A percentile compares a stretch with the other conserved stretches of the same genome.
Evolutionary conservation across 2,113 vertebrate species (phyloP).

Genomic region (Barnardius zonarius): DNA sequence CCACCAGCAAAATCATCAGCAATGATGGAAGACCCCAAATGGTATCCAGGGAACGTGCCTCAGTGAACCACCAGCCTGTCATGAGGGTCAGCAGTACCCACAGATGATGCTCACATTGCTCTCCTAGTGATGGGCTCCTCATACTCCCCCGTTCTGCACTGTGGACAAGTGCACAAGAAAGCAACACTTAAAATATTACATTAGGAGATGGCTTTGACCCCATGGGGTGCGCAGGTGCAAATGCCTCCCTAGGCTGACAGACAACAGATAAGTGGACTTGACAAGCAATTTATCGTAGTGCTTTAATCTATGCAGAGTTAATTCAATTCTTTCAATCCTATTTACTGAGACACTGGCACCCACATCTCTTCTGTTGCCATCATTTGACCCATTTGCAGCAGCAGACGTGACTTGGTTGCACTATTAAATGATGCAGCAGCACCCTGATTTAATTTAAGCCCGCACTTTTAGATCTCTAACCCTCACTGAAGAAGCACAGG

Average conservation of each 20-base stretch:
- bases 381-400: neutral
- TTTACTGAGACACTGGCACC: neutral
- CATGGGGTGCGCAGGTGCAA: neutral
- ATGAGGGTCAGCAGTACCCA: neutral
- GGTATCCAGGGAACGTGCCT: rapidly evolving
- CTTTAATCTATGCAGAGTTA: constrained; percentile 21
- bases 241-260: neutral
- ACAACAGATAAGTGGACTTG: neutral
- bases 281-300: constrained; percentile 27
- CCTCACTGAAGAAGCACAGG: neutral
- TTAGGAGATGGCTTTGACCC: neutral
- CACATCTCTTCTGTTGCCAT: neutral
- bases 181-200: neutral
- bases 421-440: neutral
- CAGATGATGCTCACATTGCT: neutral
- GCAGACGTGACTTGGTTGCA: neutral
- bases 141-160: rapidly evolving
- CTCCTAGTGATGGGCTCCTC: neutral
- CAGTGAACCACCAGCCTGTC: neutral
- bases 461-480: neutral
- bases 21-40: neutral
- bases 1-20: neutral
- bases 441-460: neutral
- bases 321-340: constrained; percentile 25
- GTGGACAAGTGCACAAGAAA: neutral